Conservation (phyloP, 2,113 vertebrate genomes). For the Syngnathus typhle region DNA sequence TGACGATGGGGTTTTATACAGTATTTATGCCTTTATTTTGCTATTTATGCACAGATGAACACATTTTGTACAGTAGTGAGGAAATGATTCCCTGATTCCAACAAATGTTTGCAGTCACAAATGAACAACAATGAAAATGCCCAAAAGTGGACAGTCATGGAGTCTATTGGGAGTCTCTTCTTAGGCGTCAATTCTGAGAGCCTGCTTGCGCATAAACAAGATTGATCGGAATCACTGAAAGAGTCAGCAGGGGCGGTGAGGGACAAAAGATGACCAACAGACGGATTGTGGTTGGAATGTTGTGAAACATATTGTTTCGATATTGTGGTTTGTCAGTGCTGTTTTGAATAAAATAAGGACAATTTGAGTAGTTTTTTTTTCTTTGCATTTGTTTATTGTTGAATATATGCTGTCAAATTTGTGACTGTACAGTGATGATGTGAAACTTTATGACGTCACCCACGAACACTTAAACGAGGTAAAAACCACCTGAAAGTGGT, state of each 20-base stretch:
- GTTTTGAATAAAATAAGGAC: slow-evolving; percentile 1
- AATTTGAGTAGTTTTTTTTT: not conserved
- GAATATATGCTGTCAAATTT: no score
- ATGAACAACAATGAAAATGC: not conserved
- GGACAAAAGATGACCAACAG: not conserved
- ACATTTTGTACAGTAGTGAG: slow-evolving; percentile 10
- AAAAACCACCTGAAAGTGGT: no score
- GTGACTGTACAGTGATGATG: no score
- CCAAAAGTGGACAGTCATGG: not conserved
- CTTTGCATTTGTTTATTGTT: not conserved
- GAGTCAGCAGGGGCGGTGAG: no score
- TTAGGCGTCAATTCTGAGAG: no score
- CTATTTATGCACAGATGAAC: slow-evolving; percentile 6
- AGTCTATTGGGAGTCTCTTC: not conserved
- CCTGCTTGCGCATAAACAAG: not conserved
- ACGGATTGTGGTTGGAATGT: not conserved
- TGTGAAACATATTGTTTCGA: slow-evolving; percentile 10
- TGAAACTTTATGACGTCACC: no score
- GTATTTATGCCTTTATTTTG: slow-evolving; percentile 16
- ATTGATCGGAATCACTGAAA: not conserved
- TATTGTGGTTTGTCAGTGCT: slow-evolving; percentile 1
- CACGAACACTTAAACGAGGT: no score
- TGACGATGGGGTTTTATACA: not conserved
- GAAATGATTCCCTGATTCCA: not conserved
- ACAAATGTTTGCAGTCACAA: not conserved